Percentiles rank a stretch among this genome's conserved stretches.
Evolutionary conservation across 2,888 invertebrate species (phyloP).

Genomic region (Lamproptera curius): DNA sequence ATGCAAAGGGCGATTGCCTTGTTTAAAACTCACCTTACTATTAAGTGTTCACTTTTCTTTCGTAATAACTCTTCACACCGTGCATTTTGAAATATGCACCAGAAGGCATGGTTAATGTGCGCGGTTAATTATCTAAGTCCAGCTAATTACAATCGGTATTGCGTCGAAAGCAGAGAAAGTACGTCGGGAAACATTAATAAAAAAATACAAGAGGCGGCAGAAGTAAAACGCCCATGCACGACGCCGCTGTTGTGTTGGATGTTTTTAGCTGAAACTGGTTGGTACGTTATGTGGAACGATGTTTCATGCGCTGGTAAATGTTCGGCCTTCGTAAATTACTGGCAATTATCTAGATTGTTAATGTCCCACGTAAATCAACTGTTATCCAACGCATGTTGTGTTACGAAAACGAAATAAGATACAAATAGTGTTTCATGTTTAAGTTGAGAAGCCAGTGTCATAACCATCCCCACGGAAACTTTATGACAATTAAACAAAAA

Average conservation of each 20-base stretch:
- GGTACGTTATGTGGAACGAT: neutral
- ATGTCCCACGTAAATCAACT: too few species aligned
- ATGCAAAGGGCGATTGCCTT: too few species aligned
- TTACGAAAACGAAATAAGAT: too few species aligned
- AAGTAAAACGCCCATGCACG: slow-evolving; percentile 6
- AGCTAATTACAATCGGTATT: slow-evolving; percentile 40
- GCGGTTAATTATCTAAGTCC: slow-evolving; percentile 43
- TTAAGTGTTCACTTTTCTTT: too few species aligned
- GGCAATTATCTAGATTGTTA: too few species aligned
- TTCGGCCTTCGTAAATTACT: neutral
- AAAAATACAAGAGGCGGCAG: slow-evolving; percentile 15
- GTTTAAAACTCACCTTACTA: too few species aligned
- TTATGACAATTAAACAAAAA: too few species aligned
- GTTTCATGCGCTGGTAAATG: neutral
- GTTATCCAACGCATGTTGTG: too few species aligned
- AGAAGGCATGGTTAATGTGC: slow-evolving; percentile 23
- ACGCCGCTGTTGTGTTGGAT: slow-evolving; percentile 2
- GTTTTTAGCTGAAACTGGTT: slow-evolving; percentile 2
- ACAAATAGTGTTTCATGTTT: too few species aligned
- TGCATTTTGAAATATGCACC: neutral
- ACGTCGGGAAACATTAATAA: slow-evolving; percentile 28
- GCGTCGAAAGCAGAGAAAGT: slow-evolving; percentile 59
- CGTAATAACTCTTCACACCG: too few species aligned
- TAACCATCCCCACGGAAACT: too few species aligned
- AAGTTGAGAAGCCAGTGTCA: too few species aligned